phyloP scores from a whole-genome alignment of 64 coral and sea anemone species.

The Pachyseris speciosa region DNA sequence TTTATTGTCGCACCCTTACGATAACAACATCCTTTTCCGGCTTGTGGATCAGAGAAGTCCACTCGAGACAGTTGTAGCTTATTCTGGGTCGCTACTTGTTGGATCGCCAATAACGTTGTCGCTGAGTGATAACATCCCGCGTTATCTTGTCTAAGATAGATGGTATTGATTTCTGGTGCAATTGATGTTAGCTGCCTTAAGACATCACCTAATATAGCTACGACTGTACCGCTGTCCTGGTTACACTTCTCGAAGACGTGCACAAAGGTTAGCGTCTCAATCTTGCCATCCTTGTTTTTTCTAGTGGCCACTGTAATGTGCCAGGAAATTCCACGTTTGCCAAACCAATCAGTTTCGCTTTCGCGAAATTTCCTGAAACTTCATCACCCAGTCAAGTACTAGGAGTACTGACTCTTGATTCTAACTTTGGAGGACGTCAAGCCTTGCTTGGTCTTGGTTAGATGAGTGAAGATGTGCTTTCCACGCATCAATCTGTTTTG shows the following conservation, averaged over 20 bases:
- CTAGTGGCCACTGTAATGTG: slow-evolving; percentile 36
- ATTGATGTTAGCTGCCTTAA: slow-evolving; percentile 8
- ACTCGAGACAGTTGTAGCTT: slow-evolving; percentile 1
- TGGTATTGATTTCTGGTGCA: neutral
- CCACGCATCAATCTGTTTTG: slow-evolving; percentile 2
- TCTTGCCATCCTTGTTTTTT: slow-evolving; percentile 1
- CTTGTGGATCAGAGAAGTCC: slow-evolving; percentile 45
- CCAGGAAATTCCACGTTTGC: slow-evolving; percentile 48
- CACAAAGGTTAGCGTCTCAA: slow-evolving; percentile 34
- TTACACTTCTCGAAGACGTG: slow-evolving; percentile 43
- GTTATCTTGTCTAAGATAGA: too few relatives aligned
- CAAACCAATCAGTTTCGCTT: slow-evolving; percentile 54
- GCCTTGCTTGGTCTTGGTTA: slow-evolving; percentile 35
- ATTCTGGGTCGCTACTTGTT: neutral
- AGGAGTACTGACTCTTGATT: slow-evolving; percentile 12
- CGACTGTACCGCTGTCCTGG: slow-evolving; percentile 36
- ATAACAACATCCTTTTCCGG: slow-evolving; percentile 49
- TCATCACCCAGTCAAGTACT: slow-evolving; percentile 58
- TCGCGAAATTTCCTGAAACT: slow-evolving; percentile 46
- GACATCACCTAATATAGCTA: slow-evolving; percentile 47
- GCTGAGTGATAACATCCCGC: too few relatives aligned
- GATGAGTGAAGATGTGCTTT: neutral
- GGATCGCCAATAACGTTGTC: neutral
- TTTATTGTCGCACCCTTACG: slow-evolving; percentile 49
- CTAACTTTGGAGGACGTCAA: slow-evolving; percentile 17